A percentile compares a stretch with the other conserved stretches of the same genome.
Conservation (phyloP, 2,797 vertebrate genomes). For the Siniperca undulata region DNA sequence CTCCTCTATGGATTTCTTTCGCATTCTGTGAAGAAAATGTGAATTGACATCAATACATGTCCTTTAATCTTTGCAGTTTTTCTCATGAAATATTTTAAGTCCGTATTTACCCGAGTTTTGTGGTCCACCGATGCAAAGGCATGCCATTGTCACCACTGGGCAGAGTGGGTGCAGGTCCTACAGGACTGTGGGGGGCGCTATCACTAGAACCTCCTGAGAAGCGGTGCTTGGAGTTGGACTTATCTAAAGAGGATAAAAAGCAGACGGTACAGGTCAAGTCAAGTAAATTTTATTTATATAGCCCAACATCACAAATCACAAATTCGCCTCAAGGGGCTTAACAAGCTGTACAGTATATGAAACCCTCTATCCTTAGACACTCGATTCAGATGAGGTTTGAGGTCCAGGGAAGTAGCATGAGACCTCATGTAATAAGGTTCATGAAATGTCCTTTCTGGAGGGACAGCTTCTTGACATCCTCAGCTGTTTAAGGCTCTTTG, state of each 20-base stretch:
- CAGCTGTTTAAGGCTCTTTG: too few species aligned
- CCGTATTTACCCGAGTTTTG: constrained; percentile 80
- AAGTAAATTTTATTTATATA: background rate
- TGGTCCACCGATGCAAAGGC: constrained; percentile 80
- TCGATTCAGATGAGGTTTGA: background rate
- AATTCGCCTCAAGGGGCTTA: too few species aligned
- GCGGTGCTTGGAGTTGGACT: constrained; percentile 78
- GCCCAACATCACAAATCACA: too few species aligned
- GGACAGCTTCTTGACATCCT: background rate
- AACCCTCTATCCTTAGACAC: too few species aligned
- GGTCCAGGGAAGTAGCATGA: background rate
- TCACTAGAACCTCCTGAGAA: constrained; percentile 82
- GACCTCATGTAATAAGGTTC: background rate
- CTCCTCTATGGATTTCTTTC: constrained; percentile 86
- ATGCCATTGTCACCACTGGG: constrained; percentile 78
- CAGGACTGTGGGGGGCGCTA: constrained; percentile 83
- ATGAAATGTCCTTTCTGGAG: background rate
- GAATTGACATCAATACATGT: background rate
- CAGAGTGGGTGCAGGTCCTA: constrained; percentile 75
- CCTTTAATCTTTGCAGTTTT: background rate
- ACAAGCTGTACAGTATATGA: too few species aligned
- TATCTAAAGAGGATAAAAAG: constrained; percentile 71
- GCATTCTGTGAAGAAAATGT: constrained; percentile 72
- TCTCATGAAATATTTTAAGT: background rate
- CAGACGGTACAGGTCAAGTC: constrained; percentile 12